Evolutionary conservation across 2,113 vertebrate genomes (phyloP).

Genomic region (Orycteropus afer): DNA sequence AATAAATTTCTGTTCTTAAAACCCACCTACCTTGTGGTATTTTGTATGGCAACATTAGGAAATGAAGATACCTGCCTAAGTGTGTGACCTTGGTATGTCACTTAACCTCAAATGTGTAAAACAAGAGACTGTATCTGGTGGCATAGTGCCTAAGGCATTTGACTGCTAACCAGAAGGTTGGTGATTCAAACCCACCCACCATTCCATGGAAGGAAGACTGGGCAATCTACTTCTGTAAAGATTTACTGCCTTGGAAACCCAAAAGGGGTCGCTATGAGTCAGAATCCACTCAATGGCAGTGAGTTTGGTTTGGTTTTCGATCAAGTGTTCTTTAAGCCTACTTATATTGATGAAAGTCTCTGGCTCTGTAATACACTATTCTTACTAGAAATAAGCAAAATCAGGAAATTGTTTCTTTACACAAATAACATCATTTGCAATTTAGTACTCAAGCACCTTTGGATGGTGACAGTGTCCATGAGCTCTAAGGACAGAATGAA

Average conservation of each 20-base stretch:
- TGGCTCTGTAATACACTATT: not conserved
- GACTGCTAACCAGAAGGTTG: too few relatives aligned
- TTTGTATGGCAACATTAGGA: too few relatives aligned
- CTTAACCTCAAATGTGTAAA: not conserved
- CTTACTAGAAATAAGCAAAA: constrained; percentile 12
- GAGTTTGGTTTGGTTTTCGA: too few relatives aligned
- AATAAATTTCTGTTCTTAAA: not conserved
- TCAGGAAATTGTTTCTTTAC: not conserved
- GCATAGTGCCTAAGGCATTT: too few relatives aligned
- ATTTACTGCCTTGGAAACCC: too few relatives aligned
- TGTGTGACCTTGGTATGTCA: not conserved
- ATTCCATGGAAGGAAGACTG: too few relatives aligned
- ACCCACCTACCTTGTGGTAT: too few relatives aligned
- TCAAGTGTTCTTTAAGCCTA: not conserved
- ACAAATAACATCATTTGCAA: not conserved
- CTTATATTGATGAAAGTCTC: not conserved
- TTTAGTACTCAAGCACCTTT: not conserved
- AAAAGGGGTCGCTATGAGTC: too few relatives aligned
- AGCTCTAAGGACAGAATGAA: not conserved
- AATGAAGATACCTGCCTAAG: too few relatives aligned
- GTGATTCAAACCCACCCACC: too few relatives aligned
- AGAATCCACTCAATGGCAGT: too few relatives aligned
- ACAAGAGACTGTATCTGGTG: not conserved
- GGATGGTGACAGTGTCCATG: not conserved
- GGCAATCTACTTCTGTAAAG: too few relatives aligned